A percentile compares a stretch with the other conserved stretches of the same genome.
Evolutionary conservation across 2,797 vertebrate species (phyloP).

Genomic region (Emys orbicularis): DNA sequence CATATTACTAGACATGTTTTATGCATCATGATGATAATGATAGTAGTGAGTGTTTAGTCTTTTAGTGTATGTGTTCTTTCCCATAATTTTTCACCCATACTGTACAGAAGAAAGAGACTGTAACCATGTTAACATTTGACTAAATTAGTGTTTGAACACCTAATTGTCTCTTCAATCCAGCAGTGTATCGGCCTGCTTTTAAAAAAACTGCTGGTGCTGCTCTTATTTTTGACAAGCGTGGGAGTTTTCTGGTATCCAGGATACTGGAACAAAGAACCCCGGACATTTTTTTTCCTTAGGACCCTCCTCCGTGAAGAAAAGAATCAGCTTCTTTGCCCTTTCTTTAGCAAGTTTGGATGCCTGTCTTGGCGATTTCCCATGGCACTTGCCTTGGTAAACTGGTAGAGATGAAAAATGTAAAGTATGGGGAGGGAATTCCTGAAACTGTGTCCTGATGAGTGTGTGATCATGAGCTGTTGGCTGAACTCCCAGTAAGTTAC

Average conservation of each 20-base stretch:
- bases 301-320: constrained; percentile 68
- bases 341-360: constrained; percentile 51
- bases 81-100: constrained; percentile 52
- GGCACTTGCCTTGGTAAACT: constrained; percentile 30
- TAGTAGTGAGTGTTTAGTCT: background rate
- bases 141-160: background rate
- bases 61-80: constrained; percentile 26
- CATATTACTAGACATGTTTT: background rate
- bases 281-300: constrained; percentile 64
- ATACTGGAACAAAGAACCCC: constrained; percentile 76
- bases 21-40: constrained; percentile 50
- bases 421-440: constrained; percentile 45
- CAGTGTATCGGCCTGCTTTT: background rate
- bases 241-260: constrained; percentile 76
- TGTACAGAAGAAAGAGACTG: constrained; percentile 31
- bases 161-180: constrained; percentile 47
- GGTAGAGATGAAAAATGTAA: constrained; percentile 54
- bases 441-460: background rate
- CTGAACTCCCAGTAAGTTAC: constrained; percentile 48
- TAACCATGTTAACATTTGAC: background rate
- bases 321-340: constrained; percentile 48
- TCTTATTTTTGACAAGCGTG: constrained; percentile 73
- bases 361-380: constrained; percentile 42
- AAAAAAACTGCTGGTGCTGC: constrained; percentile 48
- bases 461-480: constrained; percentile 59